Evolutionary conservation across 2,888 invertebrate genomes (phyloP).

Genomic region (Meganola albula): DNA sequence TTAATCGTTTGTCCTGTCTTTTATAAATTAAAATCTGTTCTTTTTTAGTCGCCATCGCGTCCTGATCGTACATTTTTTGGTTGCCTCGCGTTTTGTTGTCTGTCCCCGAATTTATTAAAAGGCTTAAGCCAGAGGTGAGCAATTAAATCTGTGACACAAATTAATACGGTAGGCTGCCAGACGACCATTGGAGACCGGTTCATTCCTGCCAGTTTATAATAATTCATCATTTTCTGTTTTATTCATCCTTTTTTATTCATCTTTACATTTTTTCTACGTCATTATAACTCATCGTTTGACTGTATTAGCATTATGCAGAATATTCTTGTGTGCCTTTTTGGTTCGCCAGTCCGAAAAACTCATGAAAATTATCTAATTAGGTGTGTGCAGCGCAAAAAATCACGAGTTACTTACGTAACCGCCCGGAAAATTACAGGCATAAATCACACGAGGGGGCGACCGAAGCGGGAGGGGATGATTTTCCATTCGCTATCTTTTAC

Average conservation of each 20-base stretch:
- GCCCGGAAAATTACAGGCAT: constrained; percentile 73
- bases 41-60: constrained; percentile 68
- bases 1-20: constrained; percentile 79
- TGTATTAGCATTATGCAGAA: too few species aligned
- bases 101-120: constrained; percentile 74
- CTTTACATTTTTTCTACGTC: too few species aligned
- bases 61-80: constrained; percentile 61
- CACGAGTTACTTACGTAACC: constrained; percentile 73
- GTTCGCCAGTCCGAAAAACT: constrained; percentile 42
- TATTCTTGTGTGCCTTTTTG: too few species aligned
- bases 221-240: constrained; percentile 56
- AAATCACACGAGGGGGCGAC: constrained; percentile 57
- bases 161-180: constrained; percentile 65
- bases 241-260: constrained; percentile 58
- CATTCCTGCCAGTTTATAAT: constrained; percentile 45
- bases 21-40: constrained; percentile 76
- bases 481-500: constrained; percentile 75
- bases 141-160: constrained; percentile 75
- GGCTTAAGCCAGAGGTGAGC: constrained; percentile 72
- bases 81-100: constrained; percentile 62
- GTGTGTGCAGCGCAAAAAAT: constrained; percentile 72
- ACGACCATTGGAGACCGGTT: constrained; percentile 42
- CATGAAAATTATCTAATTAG: constrained; percentile 73
- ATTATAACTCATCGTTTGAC: too few species aligned
- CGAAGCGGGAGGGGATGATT: constrained; percentile 59